These are phyloP conservation scores for Cheilosia vulpina DNA, from an alignment of 2,888 invertebrate genomes.

Conservation along the genomic window DNA sequence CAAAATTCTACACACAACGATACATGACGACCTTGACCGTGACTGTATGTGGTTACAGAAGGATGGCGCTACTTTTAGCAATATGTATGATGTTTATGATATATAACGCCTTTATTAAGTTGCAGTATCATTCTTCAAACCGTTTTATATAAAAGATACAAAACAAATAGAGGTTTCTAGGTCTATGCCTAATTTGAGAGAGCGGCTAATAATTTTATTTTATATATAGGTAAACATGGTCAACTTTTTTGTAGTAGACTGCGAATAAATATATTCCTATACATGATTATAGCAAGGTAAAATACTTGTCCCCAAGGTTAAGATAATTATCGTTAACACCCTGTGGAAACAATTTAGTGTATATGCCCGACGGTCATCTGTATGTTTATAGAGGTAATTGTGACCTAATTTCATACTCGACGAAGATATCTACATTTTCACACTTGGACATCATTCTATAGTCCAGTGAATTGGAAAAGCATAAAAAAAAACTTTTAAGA, in stretches of 20 bases:
- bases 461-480: conserved; percentile 51
- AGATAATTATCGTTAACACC: conserved; percentile 22
- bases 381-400: conserved; percentile 41
- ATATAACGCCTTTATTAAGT: too few relatives aligned
- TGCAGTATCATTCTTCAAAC: too few relatives aligned
- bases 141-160: neutral
- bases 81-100: too few relatives aligned
- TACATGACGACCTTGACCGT: too few relatives aligned
- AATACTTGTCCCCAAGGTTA: conserved; percentile 26
- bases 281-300: neutral
- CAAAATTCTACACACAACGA: too few relatives aligned
- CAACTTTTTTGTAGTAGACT: too few relatives aligned
- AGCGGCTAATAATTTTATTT: too few relatives aligned
- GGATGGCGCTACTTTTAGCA: too few relatives aligned
- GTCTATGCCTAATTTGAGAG: too few relatives aligned
- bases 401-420: conserved; percentile 51
- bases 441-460: conserved; percentile 34
- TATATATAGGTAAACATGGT: too few relatives aligned
- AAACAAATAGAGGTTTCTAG: neutral
- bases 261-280: too few relatives aligned
- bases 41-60: too few relatives aligned
- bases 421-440: conserved; percentile 45
- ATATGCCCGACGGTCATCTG: neutral
- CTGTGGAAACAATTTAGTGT: conserved; percentile 19
- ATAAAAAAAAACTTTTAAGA: conserved; percentile 47